Conservation (phyloP, 2,797 vertebrate species). For the Dermochelys coriacea region DNA sequence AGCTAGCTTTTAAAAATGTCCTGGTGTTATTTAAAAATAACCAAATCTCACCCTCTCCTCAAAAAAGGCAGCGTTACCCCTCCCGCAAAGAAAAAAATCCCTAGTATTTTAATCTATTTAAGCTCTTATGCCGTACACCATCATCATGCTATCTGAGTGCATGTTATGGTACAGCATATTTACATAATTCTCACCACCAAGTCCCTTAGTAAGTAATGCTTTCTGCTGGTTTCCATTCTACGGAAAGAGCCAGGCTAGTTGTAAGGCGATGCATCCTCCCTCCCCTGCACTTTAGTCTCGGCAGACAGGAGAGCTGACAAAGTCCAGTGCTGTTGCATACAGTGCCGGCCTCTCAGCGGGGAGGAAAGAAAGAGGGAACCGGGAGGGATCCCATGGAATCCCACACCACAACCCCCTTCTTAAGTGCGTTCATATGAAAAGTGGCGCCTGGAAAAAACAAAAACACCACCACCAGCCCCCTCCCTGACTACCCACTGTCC, state of each 20-base stretch:
- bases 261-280: neutral
- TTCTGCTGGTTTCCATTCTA: neutral
- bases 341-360: neutral
- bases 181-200: neutral
- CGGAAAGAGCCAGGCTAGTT: too few relatives aligned
- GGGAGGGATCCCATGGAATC: neutral
- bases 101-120: neutral
- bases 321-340: neutral
- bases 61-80: neutral
- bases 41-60: neutral
- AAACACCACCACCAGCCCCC: too few relatives aligned
- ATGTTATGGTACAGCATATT: neutral
- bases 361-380: neutral
- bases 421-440: neutral
- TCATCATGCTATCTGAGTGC: neutral
- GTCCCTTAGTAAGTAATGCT: neutral
- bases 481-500: neutral
- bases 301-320: neutral
- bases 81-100: neutral
- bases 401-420: too few relatives aligned
- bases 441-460: neutral
- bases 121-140: neutral
- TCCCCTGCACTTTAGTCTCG: neutral
- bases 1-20: neutral
- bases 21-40: neutral